A percentile compares a stretch with the other conserved stretches of the same genome.
These are phyloP conservation scores for Oxyteleia sp. DNA, from an alignment of 2,888 invertebrate species.

Conservation along the genomic window DNA sequence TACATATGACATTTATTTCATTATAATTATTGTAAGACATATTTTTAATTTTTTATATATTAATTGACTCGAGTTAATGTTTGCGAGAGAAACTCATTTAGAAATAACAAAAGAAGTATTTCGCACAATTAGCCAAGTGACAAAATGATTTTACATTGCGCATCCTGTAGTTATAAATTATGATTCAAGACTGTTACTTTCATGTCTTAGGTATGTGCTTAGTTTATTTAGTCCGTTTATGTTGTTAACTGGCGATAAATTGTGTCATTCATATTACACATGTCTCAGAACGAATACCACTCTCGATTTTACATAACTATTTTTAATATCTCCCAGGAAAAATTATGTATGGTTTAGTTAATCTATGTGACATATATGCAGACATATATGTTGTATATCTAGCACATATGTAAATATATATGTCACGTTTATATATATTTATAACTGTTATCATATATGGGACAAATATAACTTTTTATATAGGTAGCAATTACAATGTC, in stretches of 20 bases:
- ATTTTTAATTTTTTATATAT: not conserved
- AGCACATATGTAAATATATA: no score
- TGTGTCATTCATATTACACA: conserved; percentile 1
- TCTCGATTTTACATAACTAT: not conserved
- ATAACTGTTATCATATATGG: no score
- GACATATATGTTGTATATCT: no score
- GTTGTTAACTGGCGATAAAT: conserved; percentile 2
- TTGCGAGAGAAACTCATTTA: conserved; percentile 10
- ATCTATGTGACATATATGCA: no score
- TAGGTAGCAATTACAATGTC: no score
- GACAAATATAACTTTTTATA: no score
- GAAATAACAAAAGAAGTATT: conserved; percentile 25
- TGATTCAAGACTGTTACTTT: conserved; percentile 43
- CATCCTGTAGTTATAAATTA: conserved; percentile 43
- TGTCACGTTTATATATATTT: no score
- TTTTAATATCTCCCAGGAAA: not conserved
- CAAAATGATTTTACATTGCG: conserved; percentile 43
- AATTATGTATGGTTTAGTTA: no score
- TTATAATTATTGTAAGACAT: no score
- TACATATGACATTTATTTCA: no score
- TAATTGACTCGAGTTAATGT: not conserved
- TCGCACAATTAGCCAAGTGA: conserved; percentile 46
- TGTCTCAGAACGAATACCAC: not conserved
- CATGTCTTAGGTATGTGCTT: conserved; percentile 40
- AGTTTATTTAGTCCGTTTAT: conserved; percentile 24